These are phyloP conservation scores for Tipula confusa DNA, from an alignment of 2,888 invertebrate species.

Conservation along the genomic window DNA sequence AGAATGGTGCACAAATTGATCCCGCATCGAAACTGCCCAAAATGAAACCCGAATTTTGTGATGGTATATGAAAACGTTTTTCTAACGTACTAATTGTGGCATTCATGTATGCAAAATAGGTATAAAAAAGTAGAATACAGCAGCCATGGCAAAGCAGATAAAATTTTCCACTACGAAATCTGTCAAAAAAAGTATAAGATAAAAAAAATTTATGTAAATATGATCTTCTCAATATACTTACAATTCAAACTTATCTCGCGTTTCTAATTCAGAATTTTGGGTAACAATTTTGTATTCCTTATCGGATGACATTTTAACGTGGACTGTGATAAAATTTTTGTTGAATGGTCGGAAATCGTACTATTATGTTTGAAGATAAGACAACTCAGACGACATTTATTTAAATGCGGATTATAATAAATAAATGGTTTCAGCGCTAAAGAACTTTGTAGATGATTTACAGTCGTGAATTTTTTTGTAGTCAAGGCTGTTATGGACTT, in stretches of 20 bases:
- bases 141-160: not conserved
- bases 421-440: too few species aligned
- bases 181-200: not conserved
- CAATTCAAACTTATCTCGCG: not conserved
- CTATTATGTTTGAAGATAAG: not conserved
- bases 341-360: not conserved
- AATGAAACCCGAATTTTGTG: not conserved
- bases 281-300: not conserved
- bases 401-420: too few species aligned
- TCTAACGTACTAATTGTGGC: not conserved
- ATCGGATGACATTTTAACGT: not conserved
- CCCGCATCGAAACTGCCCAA: not conserved
- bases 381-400: not conserved
- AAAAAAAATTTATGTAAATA: not conserved
- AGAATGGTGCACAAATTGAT: not conserved
- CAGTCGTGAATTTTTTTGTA: too few species aligned
- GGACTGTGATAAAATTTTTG: not conserved
- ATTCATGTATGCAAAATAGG: not conserved
- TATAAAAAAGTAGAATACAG: not conserved
- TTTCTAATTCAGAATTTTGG: not conserved
- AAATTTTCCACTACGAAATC: not conserved
- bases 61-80: slow-evolving; percentile 13
- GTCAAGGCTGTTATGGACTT: too few species aligned
- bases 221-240: not conserved
- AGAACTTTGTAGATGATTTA: too few species aligned